Evolutionary conservation across 2,888 invertebrate genomes (phyloP).

Genomic region (Tiliacea aurago): DNA sequence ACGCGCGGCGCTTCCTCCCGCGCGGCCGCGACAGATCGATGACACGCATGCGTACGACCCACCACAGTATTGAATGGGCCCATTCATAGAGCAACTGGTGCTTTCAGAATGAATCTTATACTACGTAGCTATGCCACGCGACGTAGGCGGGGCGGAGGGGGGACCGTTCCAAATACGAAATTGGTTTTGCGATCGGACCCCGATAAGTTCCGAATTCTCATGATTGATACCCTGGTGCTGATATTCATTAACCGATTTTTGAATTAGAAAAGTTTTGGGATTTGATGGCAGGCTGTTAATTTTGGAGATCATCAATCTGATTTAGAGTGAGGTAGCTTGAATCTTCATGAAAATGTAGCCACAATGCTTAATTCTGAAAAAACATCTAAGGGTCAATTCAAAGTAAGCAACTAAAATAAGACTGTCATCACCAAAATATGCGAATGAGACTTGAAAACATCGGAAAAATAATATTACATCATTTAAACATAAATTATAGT

Average conservation of each 20-base stretch:
- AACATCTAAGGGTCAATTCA: too few relatives aligned
- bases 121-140: slow-evolving; percentile 65
- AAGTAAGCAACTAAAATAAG: too few relatives aligned
- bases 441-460: background rate
- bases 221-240: slow-evolving; percentile 51
- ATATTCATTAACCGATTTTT: slow-evolving; percentile 61
- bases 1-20: slow-evolving; percentile 63
- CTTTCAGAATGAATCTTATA: slow-evolving; percentile 80
- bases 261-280: slow-evolving; percentile 57
- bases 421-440: background rate
- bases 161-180: slow-evolving; percentile 56
- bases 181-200: slow-evolving; percentile 59
- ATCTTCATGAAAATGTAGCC: background rate
- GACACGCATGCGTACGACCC: slow-evolving; percentile 75
- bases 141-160: slow-evolving; percentile 60
- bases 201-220: slow-evolving; percentile 51
- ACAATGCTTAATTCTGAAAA: background rate
- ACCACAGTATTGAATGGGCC: slow-evolving; percentile 82
- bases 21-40: slow-evolving; percentile 76
- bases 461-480: background rate
- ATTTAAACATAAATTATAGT: background rate
- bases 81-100: slow-evolving; percentile 86
- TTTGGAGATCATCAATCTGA: slow-evolving; percentile 11
- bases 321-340: background rate
- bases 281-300: background rate